Evolutionary conservation across 2,888 invertebrate genomes (phyloP).

Genomic region (Amphipyra tragopoginis): DNA sequence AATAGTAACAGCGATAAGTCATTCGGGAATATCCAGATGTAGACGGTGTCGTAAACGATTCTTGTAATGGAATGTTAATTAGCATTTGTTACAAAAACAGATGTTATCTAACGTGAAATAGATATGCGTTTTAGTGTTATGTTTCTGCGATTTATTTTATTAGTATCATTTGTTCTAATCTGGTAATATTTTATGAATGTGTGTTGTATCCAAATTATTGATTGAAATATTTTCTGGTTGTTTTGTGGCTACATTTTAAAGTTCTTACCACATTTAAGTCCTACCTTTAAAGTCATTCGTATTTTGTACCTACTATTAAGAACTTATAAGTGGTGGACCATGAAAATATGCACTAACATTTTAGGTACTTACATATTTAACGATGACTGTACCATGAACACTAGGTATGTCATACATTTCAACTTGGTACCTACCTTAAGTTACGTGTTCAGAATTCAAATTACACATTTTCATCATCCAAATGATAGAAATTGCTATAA

Average conservation of each 20-base stretch:
- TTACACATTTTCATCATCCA: slow-evolving; percentile 60
- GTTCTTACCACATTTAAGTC: background rate
- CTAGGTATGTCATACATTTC: slow-evolving; percentile 13
- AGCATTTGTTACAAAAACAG: slow-evolving; percentile 40
- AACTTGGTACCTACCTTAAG: slow-evolving; percentile 14
- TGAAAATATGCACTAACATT: slow-evolving; percentile 11
- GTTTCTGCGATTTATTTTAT: slow-evolving; percentile 4
- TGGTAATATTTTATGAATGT: too few relatives aligned
- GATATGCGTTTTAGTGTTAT: slow-evolving; percentile 6
- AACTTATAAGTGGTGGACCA: background rate
- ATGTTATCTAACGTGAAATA: slow-evolving; percentile 27
- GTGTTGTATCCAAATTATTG: too few relatives aligned
- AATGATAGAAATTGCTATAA: slow-evolving; percentile 66
- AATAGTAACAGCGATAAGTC: slow-evolving; percentile 72
- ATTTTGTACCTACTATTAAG: too few relatives aligned
- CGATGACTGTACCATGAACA: slow-evolving; percentile 2
- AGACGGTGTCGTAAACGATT: slow-evolving; percentile 47
- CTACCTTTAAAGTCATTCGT: too few relatives aligned
- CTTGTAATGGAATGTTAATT: slow-evolving; percentile 59
- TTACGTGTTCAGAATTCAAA: slow-evolving; percentile 58
- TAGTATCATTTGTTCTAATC: background rate
- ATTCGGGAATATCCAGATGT: slow-evolving; percentile 62
- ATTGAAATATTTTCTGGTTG: too few relatives aligned
- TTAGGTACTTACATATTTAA: slow-evolving; percentile 20
- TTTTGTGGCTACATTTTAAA: background rate